Percentiles rank a stretch among this genome's conserved stretches.
Conservation (phyloP, 2,113 vertebrate species). For the Lasiurus cinereus region DNA sequence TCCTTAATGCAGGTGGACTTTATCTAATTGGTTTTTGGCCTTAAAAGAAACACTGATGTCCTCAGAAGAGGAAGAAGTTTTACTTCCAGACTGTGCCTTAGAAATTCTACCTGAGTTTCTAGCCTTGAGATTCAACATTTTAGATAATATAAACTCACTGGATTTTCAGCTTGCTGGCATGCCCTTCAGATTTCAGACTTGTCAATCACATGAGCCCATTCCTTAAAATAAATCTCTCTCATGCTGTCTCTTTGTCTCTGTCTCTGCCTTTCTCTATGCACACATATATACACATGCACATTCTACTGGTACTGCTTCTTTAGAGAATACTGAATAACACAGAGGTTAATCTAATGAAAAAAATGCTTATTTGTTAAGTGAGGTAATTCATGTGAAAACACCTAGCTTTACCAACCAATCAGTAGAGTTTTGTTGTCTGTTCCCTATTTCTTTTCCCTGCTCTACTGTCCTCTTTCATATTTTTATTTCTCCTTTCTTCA, state of each 20-base stretch:
- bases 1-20: neutral
- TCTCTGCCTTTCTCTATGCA: neutral
- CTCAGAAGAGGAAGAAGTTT: neutral
- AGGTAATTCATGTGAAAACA: neutral
- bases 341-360: neutral
- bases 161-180: neutral
- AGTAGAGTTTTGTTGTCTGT: neutral
- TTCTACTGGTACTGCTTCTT: neutral
- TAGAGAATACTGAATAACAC: neutral
- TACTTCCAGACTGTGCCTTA: neutral
- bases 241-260: neutral
- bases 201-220: neutral
- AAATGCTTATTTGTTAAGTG: conserved; percentile 28
- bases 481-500: conserved; percentile 6
- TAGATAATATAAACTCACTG: neutral
- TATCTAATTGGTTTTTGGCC: neutral
- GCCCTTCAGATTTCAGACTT: conserved; percentile 35
- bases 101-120: neutral
- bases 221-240: conserved; percentile 18
- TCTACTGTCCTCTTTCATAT: neutral
- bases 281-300: neutral
- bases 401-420: neutral
- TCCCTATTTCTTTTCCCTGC: neutral
- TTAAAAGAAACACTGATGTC: neutral
- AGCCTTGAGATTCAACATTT: neutral